A percentile compares a stretch with the other conserved stretches of the same genome.
Evolutionary conservation across 2,113 vertebrate species (phyloP).

Genomic region (Eulemur macaco): DNA sequence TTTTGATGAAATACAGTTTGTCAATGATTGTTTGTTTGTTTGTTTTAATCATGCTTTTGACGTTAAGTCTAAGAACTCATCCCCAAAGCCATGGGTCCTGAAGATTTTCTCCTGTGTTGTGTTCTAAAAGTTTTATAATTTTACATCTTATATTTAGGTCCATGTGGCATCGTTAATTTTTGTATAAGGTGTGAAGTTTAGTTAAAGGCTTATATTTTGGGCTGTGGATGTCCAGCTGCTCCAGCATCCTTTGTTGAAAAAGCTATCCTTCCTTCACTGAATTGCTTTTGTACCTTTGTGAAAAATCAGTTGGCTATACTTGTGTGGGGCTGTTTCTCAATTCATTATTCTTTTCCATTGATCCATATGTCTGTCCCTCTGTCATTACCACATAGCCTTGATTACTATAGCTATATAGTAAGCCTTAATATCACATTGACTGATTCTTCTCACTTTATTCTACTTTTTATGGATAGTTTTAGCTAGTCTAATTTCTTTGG

Average conservation of each 20-base stretch:
- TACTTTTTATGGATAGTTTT: background rate
- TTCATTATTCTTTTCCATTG: background rate
- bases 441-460: background rate
- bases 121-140: background rate
- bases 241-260: background rate
- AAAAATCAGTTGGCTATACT: background rate
- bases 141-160: background rate
- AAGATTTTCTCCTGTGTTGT: background rate
- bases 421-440: background rate
- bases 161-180: background rate
- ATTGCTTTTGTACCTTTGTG: background rate
- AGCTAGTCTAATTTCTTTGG: background rate
- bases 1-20: conserved; percentile 4
- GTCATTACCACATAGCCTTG: background rate
- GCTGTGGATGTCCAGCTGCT: background rate
- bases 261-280: background rate
- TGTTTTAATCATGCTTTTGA: background rate
- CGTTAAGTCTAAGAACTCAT: background rate
- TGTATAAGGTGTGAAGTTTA: background rate
- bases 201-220: background rate
- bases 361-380: background rate
- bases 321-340: background rate
- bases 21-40: background rate
- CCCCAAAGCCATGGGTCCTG: background rate
- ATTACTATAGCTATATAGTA: background rate